Base-by-base conservation (phyloP, 2,113 vertebrate genomes). In the Tragelaphus buxtoni region DNA sequence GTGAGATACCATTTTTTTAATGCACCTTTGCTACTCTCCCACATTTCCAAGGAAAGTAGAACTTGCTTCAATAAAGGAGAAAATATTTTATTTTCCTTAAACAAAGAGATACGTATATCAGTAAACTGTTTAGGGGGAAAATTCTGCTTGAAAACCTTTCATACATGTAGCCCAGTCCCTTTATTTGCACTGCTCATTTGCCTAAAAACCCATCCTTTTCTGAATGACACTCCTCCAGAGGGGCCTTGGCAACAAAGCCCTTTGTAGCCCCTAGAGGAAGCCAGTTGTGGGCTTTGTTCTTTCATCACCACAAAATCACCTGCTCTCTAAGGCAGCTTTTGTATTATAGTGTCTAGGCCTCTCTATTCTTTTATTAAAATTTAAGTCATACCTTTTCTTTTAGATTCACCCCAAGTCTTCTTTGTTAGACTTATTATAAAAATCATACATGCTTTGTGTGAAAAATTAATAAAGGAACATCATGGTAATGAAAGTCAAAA, bases 41-140 rank as follows among this genome's bases (percentile, higher is more conserved):
- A 12, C 61, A 53, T 51, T 91, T 89, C 18, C 2, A 93, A 65
- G 60, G 55, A 72, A 89, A 91, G 39, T 72, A 92, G 42, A 18
- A 95, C 61, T 95, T 91, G 58, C 79, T 94, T 91, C 80, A 83
- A 18, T 77, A 88, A 85, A 83, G 49, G 76, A 76, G 39, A 55
- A 45, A 56, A n/a, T 17, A 35, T 49, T 96, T 81, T 90, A 65
- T 94, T 95, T 95, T 69, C 53, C 82, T 94, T 58, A 80, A 84
- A 60, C 93, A 97, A 80, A 47, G 88, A 94, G 55, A n/a, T 83
- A 9, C 26, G 32, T 30, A 17, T 55, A 63, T 80, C 47, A 49
- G 65, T 65, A 77, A 91, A 32, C 22, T 90, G 17, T 72, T 82
- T 80, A 51, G 28, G 77, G 45, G 7, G 6, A 32, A 51, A 81